Evolutionary conservation across 2,797 vertebrate species (phyloP).

Genomic region (Squalus acanthias): DNA sequence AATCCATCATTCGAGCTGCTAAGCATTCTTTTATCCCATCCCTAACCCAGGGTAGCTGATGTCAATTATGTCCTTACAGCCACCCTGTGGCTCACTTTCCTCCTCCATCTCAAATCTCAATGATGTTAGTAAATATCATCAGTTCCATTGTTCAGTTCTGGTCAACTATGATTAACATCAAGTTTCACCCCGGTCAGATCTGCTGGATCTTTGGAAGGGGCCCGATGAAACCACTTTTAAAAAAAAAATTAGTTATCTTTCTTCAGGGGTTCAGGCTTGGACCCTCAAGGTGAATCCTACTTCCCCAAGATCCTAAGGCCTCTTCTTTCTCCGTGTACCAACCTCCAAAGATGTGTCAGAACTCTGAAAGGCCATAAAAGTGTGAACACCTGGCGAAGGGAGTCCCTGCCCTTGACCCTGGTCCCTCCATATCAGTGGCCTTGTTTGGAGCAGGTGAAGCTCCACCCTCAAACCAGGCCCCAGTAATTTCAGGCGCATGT

Average conservation of each 20-base stretch:
- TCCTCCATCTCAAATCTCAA: neutral
- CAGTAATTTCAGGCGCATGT: neutral
- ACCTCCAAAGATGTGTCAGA: neutral
- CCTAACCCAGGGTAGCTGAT: neutral
- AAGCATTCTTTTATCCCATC: neutral
- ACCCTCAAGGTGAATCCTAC: neutral
- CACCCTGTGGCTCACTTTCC: neutral
- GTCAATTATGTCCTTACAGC: neutral
- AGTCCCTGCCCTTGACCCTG: neutral
- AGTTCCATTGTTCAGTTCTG: neutral
- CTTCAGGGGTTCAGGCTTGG: neutral
- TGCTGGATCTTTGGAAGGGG: neutral
- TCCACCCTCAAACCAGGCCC: neutral
- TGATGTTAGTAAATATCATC: neutral
- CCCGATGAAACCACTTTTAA: neutral
- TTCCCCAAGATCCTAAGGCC: neutral
- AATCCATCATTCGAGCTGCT: neutral
- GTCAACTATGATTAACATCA: neutral
- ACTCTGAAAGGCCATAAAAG: neutral
- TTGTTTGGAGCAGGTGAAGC: neutral
- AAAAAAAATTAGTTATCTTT: neutral
- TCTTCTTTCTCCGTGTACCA: neutral
- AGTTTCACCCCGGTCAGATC: neutral
- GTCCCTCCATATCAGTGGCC: neutral
- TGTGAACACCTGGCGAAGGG: neutral